Base-by-base conservation (phyloP, 2,888 invertebrate genomes). In the Gnatocerus cornutus region DNA sequence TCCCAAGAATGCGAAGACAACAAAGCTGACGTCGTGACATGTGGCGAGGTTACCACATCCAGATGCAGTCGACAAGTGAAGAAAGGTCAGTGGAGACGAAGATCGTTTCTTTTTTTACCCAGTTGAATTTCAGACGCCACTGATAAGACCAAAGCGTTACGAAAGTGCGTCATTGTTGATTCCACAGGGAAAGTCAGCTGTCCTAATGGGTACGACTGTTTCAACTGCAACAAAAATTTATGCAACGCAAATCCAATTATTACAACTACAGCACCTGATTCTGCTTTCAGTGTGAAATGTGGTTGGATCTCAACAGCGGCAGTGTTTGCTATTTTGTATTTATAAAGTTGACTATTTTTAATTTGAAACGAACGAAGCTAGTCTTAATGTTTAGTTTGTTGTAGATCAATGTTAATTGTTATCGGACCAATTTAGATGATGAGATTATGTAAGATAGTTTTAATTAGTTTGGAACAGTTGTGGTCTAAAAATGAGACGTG, bases 1-100 rank as follows among this genome's bases (percentile, higher is more conserved):
- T n/a, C 37, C 1, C 37, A 33, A 9, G 53, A 53, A 14, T 53
- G 53, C n/a, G 33, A 37, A 10, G 37, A 33, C 12, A 37, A 12
- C 53, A 33, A 53, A 9, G 37, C 37, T 3, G 27, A 30, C 7
- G 37, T 30, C 1, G 13, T 53, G 6, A 53, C 7, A 14, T 53
- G 53, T 13, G 53, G 53, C 8, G n/a, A 7, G 2, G 8, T 9
- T 5, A 5, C 27, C 6, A 33, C 8, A 7, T 29, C 10, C 12
- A 50, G 29, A 29, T 53, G 53, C 53, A 33, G 37, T 14, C 12
- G 33, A 12, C 53, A 53, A 37, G 53, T 53, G 53, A 53, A 16
- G 12, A 53, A 37, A 53, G 53, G 53, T 50, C 4, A n/a, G 29
- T 29, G n/a, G 3, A 10, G 8, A 9, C 4, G 21, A 21, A 21